Conservation (phyloP, 2,797 vertebrate genomes). For the Sebastes steindachneri region DNA sequence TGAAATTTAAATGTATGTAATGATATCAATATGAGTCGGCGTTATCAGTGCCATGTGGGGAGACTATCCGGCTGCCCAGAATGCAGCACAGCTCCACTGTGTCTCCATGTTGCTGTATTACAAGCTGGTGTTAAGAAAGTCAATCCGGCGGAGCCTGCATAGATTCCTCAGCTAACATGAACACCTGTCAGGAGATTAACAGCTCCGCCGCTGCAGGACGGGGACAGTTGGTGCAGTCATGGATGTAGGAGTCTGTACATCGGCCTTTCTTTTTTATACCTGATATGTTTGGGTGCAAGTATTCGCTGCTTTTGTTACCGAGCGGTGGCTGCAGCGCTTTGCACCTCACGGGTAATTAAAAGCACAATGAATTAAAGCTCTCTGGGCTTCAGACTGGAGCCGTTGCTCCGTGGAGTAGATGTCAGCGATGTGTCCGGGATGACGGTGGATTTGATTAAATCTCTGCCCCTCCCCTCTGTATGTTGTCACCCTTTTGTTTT, state of each 20-base stretch:
- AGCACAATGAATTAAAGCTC: slow-evolving; percentile 9
- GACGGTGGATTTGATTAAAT: slow-evolving; percentile 13
- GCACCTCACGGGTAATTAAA: slow-evolving; percentile 48
- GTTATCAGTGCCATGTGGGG: slow-evolving; percentile 2
- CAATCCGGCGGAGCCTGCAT: slow-evolving; percentile 40
- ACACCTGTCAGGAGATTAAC: slow-evolving; percentile 80
- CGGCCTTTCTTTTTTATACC: slow-evolving; percentile 4
- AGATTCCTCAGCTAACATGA: slow-evolving; percentile 61
- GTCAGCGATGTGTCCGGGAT: neutral
- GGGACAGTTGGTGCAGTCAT: slow-evolving; percentile 32
- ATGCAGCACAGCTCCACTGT: slow-evolving; percentile 19
- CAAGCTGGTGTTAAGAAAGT: slow-evolving; percentile 50
- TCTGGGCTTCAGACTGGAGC: neutral
- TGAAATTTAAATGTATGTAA: neutral
- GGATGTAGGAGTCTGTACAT: neutral
- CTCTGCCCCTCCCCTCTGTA: neutral
- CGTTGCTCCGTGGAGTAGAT: neutral
- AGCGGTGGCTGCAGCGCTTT: slow-evolving; percentile 1
- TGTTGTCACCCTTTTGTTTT: slow-evolving; percentile 40
- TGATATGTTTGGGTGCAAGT: neutral
- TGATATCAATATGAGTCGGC: neutral
- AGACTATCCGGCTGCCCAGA: slow-evolving; percentile 8
- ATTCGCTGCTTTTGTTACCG: neutral
- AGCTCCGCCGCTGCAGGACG: slow-evolving; percentile 29
- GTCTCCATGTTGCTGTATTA: slow-evolving; percentile 37